Evolutionary conservation across 2,797 vertebrate genomes (phyloP).

Genomic region (Halcyon chelicuti): DNA sequence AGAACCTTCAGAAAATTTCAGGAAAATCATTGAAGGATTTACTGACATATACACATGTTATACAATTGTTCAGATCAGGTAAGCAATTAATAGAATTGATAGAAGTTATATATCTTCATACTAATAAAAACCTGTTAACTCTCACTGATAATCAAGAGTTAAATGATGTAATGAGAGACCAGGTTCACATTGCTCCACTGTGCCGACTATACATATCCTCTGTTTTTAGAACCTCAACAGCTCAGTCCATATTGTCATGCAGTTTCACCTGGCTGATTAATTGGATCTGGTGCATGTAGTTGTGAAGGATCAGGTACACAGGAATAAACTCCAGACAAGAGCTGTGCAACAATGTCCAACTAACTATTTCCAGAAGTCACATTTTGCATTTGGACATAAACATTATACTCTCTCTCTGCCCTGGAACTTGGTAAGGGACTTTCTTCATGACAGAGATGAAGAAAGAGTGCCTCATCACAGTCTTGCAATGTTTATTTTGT

Average conservation of each 20-base stretch:
- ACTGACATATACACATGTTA: neutral
- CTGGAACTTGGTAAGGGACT: neutral
- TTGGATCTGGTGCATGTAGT: rapidly evolving
- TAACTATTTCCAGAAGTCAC: neutral
- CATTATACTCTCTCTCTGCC: rapidly evolving
- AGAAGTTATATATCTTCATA: neutral
- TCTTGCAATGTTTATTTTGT: neutral
- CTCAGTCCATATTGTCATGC: neutral
- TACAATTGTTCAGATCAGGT: neutral
- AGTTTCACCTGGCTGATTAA: neutral
- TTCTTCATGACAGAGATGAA: neutral
- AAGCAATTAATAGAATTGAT: neutral
- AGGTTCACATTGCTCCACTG: neutral
- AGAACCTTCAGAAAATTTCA: neutral
- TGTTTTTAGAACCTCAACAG: neutral
- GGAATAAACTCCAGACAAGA: neutral
- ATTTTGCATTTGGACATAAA: neutral
- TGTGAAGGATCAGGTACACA: neutral
- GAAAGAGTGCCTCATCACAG: neutral
- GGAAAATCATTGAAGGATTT: neutral
- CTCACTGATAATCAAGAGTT: neutral
- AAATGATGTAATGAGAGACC: neutral
- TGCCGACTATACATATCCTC: neutral
- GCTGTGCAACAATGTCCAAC: neutral
- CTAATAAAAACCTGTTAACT: neutral